Evolutionary conservation across 2,797 vertebrate genomes (phyloP), one percentile per base, ranked within the genome.

Genomic region (Babyrousa celebensis): DNA sequence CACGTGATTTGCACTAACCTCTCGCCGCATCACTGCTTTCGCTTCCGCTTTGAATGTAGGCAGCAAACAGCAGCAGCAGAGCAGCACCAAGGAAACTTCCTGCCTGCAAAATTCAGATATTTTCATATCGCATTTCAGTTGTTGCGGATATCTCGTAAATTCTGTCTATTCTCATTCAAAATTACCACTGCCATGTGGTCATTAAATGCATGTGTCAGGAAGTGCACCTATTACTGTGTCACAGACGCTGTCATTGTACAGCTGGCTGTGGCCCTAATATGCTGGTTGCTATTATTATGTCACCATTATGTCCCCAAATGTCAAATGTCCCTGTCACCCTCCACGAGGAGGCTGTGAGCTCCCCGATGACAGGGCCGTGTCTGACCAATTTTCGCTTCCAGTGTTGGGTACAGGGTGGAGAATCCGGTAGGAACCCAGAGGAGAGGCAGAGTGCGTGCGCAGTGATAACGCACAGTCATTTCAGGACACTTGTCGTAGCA

Each of bases 221-320:
- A 8, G 2, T 8, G 54, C 1, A 0, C 1, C 1, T 3, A 0
- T n/a, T 4, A 10, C 25, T 18, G 0, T 2, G 0, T 18, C 54
- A 4, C 74, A 1, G 29, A 7, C 1, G 48, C 6, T 11, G 29
- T 10, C 2, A 25, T 15, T 29, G 18, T 23, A 3, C 1, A 10
- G 58, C 29, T 67, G 15, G 3, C 65, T 10, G 71, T 20, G 71
- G 36, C 25, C 67, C 29, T 7, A 12, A 12, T 17, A 1, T 2
- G 43, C 75, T 3, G n/a, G 12, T 14, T 17, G 12, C 3, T 58
- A 2, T 21, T 7, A 23, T 29, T 10, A 6, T 6, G 0, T 48
- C 12, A 32, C 25, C 11, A 14, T 23, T 15, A 21, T 25, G 23
- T 43, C 52, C 56, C 25, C 18, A 40, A 17, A 25, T 1, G 15